These are phyloP conservation scores for Sialis lutaria DNA, from an alignment of 2,888 invertebrate genomes.

Conservation along the genomic window DNA sequence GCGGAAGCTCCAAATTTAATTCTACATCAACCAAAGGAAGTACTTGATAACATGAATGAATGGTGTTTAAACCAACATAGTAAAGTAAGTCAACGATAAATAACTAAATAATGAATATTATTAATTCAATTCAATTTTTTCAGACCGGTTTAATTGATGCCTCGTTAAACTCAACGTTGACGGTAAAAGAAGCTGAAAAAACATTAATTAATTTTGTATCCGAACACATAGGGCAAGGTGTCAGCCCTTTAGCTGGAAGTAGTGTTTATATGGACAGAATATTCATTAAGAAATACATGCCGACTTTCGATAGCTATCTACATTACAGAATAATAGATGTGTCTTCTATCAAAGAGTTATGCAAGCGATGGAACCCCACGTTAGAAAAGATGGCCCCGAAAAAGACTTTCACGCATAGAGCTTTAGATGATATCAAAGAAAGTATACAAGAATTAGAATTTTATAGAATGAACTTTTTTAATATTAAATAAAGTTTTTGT, in stretches of 20 bases:
- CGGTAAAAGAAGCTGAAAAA: constrained; percentile 49
- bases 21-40: constrained; percentile 55
- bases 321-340: constrained; percentile 92
- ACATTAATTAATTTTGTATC: constrained; percentile 54
- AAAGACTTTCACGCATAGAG: constrained; percentile 52
- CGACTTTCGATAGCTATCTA: constrained; percentile 53
- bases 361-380: constrained; percentile 56
- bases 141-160: constrained; percentile 68
- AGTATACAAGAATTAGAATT: constrained; percentile 69
- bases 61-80: constrained; percentile 74
- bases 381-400: constrained; percentile 35
- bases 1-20: constrained; percentile 60
- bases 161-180: constrained; percentile 47
- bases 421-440: constrained; percentile 70
- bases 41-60: constrained; percentile 59
- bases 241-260: constrained; percentile 74
- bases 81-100: constrained; percentile 33
- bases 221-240: constrained; percentile 32
- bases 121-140: constrained; percentile 17
- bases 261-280: constrained; percentile 71
- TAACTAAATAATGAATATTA: constrained; percentile 1
- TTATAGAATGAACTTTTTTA: constrained; percentile 53
- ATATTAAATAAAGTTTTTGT: constrained; percentile 10
- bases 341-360: constrained; percentile 73
- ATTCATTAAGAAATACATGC: constrained; percentile 74